Evolutionary conservation across 2,797 vertebrate species (phyloP), one percentile per base, ranked within the genome.

Genomic region (Enteromius paludinosus): DNA sequence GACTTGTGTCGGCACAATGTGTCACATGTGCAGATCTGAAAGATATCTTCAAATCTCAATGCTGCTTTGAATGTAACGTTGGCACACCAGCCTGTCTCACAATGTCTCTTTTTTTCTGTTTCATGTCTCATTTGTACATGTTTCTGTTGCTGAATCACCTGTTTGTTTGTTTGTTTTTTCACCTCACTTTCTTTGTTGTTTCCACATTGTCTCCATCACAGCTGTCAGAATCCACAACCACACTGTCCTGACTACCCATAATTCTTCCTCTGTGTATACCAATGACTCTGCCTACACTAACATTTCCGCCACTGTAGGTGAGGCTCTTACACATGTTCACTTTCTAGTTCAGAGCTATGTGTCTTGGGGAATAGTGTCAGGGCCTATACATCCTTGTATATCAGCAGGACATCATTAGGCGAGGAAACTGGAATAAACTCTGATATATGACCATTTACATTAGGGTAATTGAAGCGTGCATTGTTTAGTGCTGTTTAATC

Each of bases 271-370:
- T 98, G 97, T 97, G 93, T 96, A 95, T 96, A 95, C 96, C 96
- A 98, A 97, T 97, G 98, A 97, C 92, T 98, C 98, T 94, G 95
- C 97, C 96, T 98, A 97, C 96, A 96, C 98, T 97, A 98, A 99
- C 94, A 95, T 95, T 95, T 98, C 97, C 91, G 97, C 97, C 86
- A 97, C 96, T 84, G 96, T 99, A 97, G 98, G 98, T 99, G 98
- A 99, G 98, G 91, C 56, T 81, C 76, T 56, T 66, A 73, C 94
- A 86, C 83, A 38, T 6, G 41, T 72, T 30, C 62, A 72, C 85
- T 89, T 86, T 81, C 88, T 59, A n/a, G 43, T 81, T n/a, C 9
- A 17, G 17, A 33, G 52, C 59, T 73, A 20, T 43, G 30, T 45
- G 59, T 35, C 56, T 64, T 59, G 20, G 12, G 41, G 33, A 75